A percentile compares a stretch with the other conserved stretches of the same genome.
These are phyloP conservation scores for Cygnus olor DNA, from an alignment of 2,797 vertebrate species.

Conservation along the genomic window DNA sequence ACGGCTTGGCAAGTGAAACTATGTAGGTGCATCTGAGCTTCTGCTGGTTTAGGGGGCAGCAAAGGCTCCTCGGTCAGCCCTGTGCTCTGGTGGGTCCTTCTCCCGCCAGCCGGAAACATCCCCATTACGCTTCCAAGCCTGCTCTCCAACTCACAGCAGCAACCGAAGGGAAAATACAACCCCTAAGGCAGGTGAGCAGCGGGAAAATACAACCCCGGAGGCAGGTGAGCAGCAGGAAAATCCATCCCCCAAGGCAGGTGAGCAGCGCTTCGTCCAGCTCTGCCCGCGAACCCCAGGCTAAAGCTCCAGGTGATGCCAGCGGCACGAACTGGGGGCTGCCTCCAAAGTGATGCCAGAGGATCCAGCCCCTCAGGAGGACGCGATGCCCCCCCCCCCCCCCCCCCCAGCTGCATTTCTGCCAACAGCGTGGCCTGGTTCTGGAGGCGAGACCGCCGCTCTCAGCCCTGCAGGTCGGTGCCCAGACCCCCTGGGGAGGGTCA, in stretches of 20 bases:
- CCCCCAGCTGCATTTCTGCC: neutral
- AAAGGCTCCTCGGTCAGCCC: neutral
- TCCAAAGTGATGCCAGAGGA: neutral
- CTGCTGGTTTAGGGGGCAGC: neutral
- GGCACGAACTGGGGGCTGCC: neutral
- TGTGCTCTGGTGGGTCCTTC: neutral
- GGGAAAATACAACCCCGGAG: neutral
- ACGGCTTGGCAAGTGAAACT: neutral
- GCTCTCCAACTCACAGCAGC: neutral
- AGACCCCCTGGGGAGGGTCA: neutral
- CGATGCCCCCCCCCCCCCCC: too few species aligned
- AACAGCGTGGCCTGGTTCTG: neutral
- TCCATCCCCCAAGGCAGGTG: accelerated
- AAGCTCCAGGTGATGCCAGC: neutral
- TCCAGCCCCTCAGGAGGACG: neutral
- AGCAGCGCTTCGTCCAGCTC: neutral
- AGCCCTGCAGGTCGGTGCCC: accelerated
- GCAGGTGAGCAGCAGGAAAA: too few species aligned
- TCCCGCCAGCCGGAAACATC: neutral
- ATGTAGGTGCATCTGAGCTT: neutral
- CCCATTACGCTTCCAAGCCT: neutral
- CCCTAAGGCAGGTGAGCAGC: too few species aligned
- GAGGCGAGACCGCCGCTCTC: neutral
- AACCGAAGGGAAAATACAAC: neutral
- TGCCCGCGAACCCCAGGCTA: neutral